A percentile compares a stretch with the other conserved stretches of the same genome.
phyloP scores from a whole-genome alignment of 2,888 invertebrate species.

The Lampropteryx suffumata region DNA sequence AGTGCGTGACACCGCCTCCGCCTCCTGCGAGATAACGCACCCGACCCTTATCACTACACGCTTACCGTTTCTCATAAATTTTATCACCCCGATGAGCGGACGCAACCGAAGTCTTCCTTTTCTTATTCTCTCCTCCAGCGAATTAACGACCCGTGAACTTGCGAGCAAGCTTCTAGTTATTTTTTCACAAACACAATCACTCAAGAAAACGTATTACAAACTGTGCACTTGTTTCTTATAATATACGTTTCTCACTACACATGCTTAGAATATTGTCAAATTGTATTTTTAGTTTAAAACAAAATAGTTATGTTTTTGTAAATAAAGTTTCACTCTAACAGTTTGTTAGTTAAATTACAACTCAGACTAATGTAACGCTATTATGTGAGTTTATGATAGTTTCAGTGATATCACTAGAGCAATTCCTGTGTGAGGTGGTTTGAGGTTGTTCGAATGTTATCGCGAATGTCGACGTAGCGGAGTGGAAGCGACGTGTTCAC shows the following conservation, averaged over 20 bases:
- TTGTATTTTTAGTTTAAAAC: constrained; percentile 1
- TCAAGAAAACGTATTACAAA: constrained; percentile 40
- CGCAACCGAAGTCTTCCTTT: constrained; percentile 64
- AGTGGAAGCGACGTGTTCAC: constrained; percentile 34
- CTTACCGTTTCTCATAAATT: constrained; percentile 81
- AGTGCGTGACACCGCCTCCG: constrained; percentile 40
- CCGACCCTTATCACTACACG: constrained; percentile 73
- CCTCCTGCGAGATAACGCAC: constrained; percentile 60
- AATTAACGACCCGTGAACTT: constrained; percentile 78
- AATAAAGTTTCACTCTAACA: constrained; percentile 51
- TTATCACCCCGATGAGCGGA: constrained; percentile 77
- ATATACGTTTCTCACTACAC: constrained; percentile 54
- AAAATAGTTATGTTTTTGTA: constrained; percentile 19
- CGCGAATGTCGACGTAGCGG: constrained; percentile 67
- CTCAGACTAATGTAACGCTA: constrained; percentile 36
- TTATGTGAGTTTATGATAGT: constrained; percentile 45
- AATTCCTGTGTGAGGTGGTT: constrained; percentile 69
- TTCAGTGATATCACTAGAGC: constrained; percentile 57
- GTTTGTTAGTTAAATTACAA: constrained; percentile 35
- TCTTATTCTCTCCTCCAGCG: constrained; percentile 60
- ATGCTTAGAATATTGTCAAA: constrained; percentile 1
- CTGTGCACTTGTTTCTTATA: constrained; percentile 39
- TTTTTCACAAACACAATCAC: constrained; percentile 72
- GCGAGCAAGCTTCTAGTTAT: constrained; percentile 63
- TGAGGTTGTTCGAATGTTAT: constrained; percentile 70